Evolutionary conservation across 2,888 invertebrate species (phyloP).

Genomic region (Patella depressa): DNA sequence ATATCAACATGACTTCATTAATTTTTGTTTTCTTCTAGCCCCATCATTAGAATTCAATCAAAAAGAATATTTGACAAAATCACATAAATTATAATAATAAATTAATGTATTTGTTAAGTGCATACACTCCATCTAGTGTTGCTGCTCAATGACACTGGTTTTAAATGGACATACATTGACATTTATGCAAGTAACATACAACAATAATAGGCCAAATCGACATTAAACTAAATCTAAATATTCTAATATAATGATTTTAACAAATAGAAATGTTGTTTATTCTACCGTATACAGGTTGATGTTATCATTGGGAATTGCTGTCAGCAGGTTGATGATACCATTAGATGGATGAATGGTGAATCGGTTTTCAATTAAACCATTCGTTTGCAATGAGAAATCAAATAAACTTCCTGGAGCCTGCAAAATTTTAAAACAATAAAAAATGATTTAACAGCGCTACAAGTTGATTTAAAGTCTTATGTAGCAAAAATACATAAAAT

Average conservation of each 20-base stretch:
- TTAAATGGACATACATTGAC: no score
- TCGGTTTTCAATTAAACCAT: constrained; percentile 38
- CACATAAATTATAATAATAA: background rate
- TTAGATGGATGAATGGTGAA: constrained; percentile 61
- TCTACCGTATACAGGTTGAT: constrained; percentile 53
- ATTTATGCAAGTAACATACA: no score
- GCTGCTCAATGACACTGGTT: no score
- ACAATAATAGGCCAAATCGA: no score
- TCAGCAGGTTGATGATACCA: constrained; percentile 55
- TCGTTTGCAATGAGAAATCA: constrained; percentile 41
- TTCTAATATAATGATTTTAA: no score
- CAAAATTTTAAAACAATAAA: constrained; percentile 11
- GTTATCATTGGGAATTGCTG: constrained; percentile 50
- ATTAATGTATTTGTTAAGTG: background rate
- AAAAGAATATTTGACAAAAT: background rate
- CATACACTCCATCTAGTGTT: no score
- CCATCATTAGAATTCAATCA: background rate
- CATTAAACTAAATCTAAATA: no score
- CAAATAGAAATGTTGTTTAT: background rate
- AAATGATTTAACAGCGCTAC: background rate
- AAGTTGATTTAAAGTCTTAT: background rate
- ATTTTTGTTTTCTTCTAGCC: no score
- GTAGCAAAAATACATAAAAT: no score
- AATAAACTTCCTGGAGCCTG: constrained; percentile 49
- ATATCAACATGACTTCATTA: background rate